A percentile compares a stretch with the other conserved stretches of the same genome.
Conservation (phyloP, 2,113 vertebrate genomes). For the Hepsetus odoe region DNA sequence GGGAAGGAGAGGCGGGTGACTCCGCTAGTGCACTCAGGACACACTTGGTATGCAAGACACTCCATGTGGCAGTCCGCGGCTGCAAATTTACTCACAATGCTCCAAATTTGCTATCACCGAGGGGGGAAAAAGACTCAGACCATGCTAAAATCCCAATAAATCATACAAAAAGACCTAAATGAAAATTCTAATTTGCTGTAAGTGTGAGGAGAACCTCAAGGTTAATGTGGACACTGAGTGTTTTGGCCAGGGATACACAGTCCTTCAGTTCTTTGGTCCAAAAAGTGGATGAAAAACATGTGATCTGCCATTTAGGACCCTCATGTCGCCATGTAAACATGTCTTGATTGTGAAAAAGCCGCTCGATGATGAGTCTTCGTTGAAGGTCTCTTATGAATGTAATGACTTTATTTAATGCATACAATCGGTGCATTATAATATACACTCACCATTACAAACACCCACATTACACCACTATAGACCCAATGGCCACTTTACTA, state of each 20-base stretch:
- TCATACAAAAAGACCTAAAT: constrained; percentile 40
- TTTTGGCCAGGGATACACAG: background rate
- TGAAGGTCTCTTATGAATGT: too few relatives aligned
- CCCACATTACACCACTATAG: too few relatives aligned
- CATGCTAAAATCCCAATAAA: constrained; percentile 13
- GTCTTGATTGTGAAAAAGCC: background rate
- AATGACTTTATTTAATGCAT: background rate
- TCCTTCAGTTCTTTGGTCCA: background rate
- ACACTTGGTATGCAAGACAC: constrained; percentile 73
- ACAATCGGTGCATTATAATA: too few relatives aligned
- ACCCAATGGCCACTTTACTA: too few relatives aligned
- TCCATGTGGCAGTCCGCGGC: constrained; percentile 58
- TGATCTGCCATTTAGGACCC: background rate
- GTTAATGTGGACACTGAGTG: background rate
- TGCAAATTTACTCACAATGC: constrained; percentile 68
- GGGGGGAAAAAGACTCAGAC: constrained; percentile 1
- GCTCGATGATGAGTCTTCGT: too few relatives aligned
- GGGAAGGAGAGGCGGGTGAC: constrained; percentile 55
- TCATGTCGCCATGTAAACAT: background rate
- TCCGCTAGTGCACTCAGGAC: constrained; percentile 63
- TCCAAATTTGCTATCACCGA: constrained; percentile 65
- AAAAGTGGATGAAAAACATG: background rate
- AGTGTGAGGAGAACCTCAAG: constrained; percentile 12
- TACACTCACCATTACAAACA: background rate
- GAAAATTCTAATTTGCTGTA: constrained; percentile 49